Evolutionary conservation across 2,888 invertebrate species (phyloP), one percentile per base, ranked within the genome.

Genomic region (Balanococcus diminutus): DNA sequence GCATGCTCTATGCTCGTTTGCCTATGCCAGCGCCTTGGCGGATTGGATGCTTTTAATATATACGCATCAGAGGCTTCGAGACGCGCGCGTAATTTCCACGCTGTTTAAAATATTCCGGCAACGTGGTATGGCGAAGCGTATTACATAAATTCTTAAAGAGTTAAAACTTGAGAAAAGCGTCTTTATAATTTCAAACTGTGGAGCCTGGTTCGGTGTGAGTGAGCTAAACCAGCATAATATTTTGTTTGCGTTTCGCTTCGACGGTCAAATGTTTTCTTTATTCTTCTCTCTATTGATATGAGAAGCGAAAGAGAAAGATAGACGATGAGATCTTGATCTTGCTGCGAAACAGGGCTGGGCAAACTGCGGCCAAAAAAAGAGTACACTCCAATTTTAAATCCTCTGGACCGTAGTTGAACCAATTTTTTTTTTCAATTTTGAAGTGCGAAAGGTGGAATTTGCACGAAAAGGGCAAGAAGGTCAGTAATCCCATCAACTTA

Each of bases 231-330:
- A 79, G 36, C 75, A 36, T 72, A 31, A 72, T 31, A 72, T 36
- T 32, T 79, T 79, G 75, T 79, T 79, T 79, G 36, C 75, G 75
- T 79, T 79, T 79, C 75, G 75, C 75, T 79, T 36, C 32, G 75
- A 36, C 75, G 75, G 75, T 79, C 75, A 67, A 9, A 67, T 67
- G 14, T 28, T n/a, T n/a, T n/a, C n/a, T n/a, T n/a, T n/a, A n/a
- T n/a, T 67, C 28, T 28, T 67, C 31, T 9, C 2, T 67, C n/a
- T 51, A 3, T 19, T 51, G 36, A 4, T 36, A 6, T 36, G 5
- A 4, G 8, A 36, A 8, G 14, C 8, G 5, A 16, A 14, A 46
- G 16, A 46, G 16, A 46, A 2, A 2, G 14, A 46, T 2, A 16
- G 46, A 46, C 16, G 14, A 14, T 5, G 46, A 16, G 16, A 46